Conservation (phyloP, 2,797 vertebrate genomes). For the Vipera latastei region DNA sequence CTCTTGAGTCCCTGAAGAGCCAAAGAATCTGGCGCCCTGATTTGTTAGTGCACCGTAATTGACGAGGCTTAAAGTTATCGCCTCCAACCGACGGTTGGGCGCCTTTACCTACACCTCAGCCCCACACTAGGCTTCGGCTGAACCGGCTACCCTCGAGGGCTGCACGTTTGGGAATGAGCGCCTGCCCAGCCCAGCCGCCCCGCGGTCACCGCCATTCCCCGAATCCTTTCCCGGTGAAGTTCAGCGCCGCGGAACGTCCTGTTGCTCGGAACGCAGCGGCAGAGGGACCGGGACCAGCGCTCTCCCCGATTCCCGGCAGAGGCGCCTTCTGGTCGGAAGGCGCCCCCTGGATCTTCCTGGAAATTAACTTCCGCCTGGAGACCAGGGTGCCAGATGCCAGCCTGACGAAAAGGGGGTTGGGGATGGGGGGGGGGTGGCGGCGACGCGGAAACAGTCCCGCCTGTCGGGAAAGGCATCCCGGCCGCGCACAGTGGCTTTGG, state of each 20-base stretch:
- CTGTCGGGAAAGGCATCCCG: constrained; percentile 11
- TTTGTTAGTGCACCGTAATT: background rate
- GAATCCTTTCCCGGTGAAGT: background rate
- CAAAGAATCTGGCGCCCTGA: background rate
- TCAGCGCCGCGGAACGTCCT: background rate
- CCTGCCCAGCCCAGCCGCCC: background rate
- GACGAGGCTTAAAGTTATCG: background rate
- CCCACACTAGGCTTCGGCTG: background rate
- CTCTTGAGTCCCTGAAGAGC: background rate
- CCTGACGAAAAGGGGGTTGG: constrained; percentile 9
- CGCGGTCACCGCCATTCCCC: background rate
- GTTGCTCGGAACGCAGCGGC: background rate
- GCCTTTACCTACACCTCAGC: background rate
- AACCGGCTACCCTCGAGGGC: background rate
- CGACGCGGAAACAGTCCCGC: constrained; percentile 50
- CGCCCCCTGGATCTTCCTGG: background rate
- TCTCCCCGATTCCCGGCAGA: background rate
- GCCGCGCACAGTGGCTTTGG: background rate
- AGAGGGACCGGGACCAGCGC: background rate
- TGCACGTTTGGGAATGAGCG: too few species aligned
- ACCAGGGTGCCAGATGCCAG: background rate
- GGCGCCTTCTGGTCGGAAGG: background rate
- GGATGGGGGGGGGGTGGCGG: background rate
- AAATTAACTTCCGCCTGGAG: background rate
- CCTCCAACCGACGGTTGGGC: background rate